Conservation (phyloP, 2,113 vertebrate genomes). For the Xenopus borealis region DNA sequence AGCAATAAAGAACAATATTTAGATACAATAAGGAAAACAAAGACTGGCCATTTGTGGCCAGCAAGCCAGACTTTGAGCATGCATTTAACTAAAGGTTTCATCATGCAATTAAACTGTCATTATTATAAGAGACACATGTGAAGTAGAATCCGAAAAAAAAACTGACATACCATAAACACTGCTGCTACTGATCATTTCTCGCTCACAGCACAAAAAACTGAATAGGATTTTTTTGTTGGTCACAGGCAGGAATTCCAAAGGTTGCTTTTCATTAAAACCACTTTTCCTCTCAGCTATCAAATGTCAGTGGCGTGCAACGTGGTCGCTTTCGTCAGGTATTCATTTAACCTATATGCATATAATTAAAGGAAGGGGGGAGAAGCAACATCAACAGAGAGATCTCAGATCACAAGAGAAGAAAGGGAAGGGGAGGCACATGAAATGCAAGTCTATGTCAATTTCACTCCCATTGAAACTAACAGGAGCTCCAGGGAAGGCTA, state of each 20-base stretch:
- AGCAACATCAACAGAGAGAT: slow-evolving; percentile 77
- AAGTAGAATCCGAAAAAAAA: slow-evolving; percentile 73
- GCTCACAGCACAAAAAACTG: slow-evolving; percentile 92
- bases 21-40: too few species aligned
- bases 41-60: slow-evolving; percentile 47
- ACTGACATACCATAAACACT: slow-evolving; percentile 97
- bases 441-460: slow-evolving; percentile 90
- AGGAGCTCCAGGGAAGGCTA: slow-evolving; percentile 78
- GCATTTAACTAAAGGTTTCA: slow-evolving; percentile 47
- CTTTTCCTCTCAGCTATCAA: slow-evolving; percentile 92
- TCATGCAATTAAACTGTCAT: slow-evolving; percentile 73
- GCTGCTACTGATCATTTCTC: slow-evolving; percentile 99
- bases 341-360: slow-evolving; percentile 92
- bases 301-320: slow-evolving; percentile 93
- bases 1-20: too few species aligned
- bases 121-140: slow-evolving; percentile 72
- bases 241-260: slow-evolving; percentile 98
- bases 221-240: slow-evolving; percentile 87
- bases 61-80: slow-evolving; percentile 51
- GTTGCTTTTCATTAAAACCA: slow-evolving; percentile 95
- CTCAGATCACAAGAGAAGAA: slow-evolving; percentile 79
- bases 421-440: slow-evolving; percentile 75
- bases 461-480: slow-evolving; percentile 83
- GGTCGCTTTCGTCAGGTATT: slow-evolving; percentile 87
- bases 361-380: slow-evolving; percentile 80